A percentile compares a stretch with the other conserved stretches of the same genome.
phyloP scores from a whole-genome alignment of 2,797 vertebrate species.

The Danio tinwini region DNA sequence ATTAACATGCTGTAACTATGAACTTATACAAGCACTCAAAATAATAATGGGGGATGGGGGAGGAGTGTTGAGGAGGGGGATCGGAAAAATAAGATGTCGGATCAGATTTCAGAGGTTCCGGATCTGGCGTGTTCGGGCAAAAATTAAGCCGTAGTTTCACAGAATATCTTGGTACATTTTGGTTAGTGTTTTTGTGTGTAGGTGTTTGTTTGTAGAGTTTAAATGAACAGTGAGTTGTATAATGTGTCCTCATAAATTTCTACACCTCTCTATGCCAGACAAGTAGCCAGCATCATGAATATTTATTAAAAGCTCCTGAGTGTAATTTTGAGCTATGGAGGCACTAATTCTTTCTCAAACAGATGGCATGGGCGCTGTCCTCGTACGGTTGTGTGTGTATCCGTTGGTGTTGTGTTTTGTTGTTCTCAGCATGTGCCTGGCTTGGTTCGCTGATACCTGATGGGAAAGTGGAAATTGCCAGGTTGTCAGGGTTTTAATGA shows the following conservation, averaged over 20 bases:
- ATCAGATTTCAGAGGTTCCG: too few relatives aligned
- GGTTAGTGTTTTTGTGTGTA: not conserved
- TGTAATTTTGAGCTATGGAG: not conserved
- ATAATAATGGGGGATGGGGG: too few relatives aligned
- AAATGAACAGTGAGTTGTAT: not conserved
- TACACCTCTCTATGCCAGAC: not conserved
- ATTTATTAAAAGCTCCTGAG: constrained; percentile 1
- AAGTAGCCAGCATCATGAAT: not conserved
- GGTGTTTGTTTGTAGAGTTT: not conserved
- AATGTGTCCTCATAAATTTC: not conserved
- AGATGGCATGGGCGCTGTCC: constrained; percentile 51
- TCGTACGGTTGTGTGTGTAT: constrained; percentile 36
- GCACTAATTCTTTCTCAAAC: constrained; percentile 32
- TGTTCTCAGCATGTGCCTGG: constrained; percentile 66
- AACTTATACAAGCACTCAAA: too few relatives aligned
- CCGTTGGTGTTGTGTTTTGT: constrained; percentile 55
- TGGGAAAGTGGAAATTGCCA: constrained; percentile 61
- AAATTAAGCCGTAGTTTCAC: too few relatives aligned
- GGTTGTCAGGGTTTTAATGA: constrained; percentile 51
- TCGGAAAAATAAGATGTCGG: too few relatives aligned
- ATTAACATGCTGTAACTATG: too few relatives aligned
- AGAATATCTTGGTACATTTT: not conserved
- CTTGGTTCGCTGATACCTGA: constrained; percentile 67
- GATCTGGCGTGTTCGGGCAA: too few relatives aligned
- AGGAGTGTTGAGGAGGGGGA: too few relatives aligned